Evolutionary conservation across 53 echinoderm and acorn worm species (phyloP).

Genomic region (Patiria pectinifera): DNA sequence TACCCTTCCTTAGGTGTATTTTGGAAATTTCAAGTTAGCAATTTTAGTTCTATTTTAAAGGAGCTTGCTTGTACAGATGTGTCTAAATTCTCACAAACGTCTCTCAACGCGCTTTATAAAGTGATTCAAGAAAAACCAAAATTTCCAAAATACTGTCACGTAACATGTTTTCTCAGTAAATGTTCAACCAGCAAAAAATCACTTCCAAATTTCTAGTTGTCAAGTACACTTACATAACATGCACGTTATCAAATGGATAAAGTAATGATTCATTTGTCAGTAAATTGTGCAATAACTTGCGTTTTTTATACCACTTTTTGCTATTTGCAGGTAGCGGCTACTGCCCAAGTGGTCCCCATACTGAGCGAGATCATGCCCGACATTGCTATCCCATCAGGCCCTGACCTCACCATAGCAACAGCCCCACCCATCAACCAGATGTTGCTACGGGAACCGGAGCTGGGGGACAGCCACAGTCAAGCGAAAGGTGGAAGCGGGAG

Average conservation of each 20-base stretch:
- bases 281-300: background rate
- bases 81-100: no score
- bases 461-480: slow-evolving; percentile 83
- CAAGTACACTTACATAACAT: no score
- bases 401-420: slow-evolving; percentile 98
- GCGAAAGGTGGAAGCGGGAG: slow-evolving; percentile 33
- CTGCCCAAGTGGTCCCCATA: slow-evolving; percentile 95
- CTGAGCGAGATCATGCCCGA: slow-evolving; percentile 99
- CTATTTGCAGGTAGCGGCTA: slow-evolving; percentile 78
- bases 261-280: no score
- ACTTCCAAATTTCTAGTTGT: background rate
- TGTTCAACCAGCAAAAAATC: background rate
- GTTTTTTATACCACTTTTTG: background rate
- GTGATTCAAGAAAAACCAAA: no score
- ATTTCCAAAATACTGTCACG: no score
- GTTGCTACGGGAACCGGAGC: slow-evolving; percentile 92
- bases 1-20: no score
- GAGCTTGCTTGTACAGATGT: no score
- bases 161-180: background rate
- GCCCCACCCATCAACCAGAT: slow-evolving; percentile 99
- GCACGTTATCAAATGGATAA: no score
- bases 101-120: no score
- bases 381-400: slow-evolving; percentile 98
- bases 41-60: no score
- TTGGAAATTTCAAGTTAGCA: no score